These are phyloP conservation scores for Seira ritae DNA, from an alignment of 2,888 invertebrate species.

Conservation along the genomic window DNA sequence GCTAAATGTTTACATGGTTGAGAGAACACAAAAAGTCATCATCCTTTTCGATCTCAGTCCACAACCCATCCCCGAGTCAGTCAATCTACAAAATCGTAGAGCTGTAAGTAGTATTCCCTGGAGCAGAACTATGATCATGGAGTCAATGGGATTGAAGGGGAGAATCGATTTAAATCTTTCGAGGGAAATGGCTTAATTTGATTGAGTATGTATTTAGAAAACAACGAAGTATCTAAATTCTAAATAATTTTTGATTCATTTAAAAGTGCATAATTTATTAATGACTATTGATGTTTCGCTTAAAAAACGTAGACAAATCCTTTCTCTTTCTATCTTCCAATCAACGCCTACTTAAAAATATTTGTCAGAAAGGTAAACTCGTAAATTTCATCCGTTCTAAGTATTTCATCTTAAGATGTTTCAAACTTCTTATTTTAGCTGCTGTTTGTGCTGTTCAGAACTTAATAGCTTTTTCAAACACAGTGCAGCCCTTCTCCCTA, in stretches of 20 bases:
- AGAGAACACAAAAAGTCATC: constrained; percentile 13
- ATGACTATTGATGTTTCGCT: no score
- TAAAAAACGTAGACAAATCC: no score
- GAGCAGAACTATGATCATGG: constrained; percentile 3
- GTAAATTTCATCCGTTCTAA: constrained; percentile 57
- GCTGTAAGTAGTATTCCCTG: constrained; percentile 14
- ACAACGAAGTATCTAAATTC: no score
- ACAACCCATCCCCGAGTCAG: background rate
- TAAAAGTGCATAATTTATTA: no score
- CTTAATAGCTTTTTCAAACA: constrained; percentile 52
- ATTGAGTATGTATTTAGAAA: no score
- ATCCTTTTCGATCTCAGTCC: background rate
- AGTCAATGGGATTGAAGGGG: constrained; percentile 17
- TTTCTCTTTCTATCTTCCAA: background rate
- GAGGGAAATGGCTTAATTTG: background rate
- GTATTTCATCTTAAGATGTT: constrained; percentile 36
- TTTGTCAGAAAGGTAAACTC: constrained; percentile 15
- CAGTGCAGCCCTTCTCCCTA: constrained; percentile 53
- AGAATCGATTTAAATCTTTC: no score
- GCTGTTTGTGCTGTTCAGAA: constrained; percentile 20
- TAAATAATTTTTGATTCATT: no score
- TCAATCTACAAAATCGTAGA: background rate
- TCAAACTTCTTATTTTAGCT: constrained; percentile 5
- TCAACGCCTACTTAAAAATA: background rate
- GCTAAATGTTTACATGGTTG: constrained; percentile 25